A percentile compares a stretch with the other conserved stretches of the same genome.
phyloP scores from a whole-genome alignment of 2,888 invertebrate species.

The Epiblema foenella region DNA sequence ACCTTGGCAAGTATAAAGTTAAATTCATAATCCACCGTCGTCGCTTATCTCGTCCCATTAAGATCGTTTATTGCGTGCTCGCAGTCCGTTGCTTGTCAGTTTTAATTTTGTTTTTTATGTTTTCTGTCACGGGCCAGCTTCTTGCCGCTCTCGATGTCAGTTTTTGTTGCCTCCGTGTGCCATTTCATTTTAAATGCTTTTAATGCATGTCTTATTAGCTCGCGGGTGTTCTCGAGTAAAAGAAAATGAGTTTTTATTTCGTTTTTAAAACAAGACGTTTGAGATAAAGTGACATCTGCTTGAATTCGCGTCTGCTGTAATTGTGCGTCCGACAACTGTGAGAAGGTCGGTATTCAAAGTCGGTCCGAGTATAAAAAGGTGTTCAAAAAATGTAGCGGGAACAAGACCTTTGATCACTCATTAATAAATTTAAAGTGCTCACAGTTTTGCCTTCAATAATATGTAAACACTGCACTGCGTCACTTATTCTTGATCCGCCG shows the following conservation, averaged over 20 bases:
- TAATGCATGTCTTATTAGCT: conserved; percentile 69
- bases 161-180: conserved; percentile 65
- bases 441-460: too few relatives aligned
- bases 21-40: conserved; percentile 12
- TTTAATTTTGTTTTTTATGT: conserved; percentile 59
- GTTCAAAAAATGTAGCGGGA: conserved; percentile 18
- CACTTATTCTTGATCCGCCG: too few relatives aligned
- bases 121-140: conserved; percentile 69
- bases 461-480: too few relatives aligned
- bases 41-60: conserved; percentile 50
- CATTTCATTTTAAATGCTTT: conserved; percentile 64
- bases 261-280: conserved; percentile 42
- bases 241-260: conserved; percentile 39
- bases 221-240: conserved; percentile 55
- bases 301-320: conserved; percentile 23
- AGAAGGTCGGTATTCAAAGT: conserved; percentile 27
- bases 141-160: conserved; percentile 70
- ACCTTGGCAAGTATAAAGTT: conserved; percentile 52
- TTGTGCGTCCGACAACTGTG: conserved; percentile 32
- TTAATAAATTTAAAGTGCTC: too few relatives aligned
- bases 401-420: background rate
- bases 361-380: conserved; percentile 21
- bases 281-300: conserved; percentile 36
- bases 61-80: conserved; percentile 47
- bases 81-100: conserved; percentile 2